These are phyloP conservation scores for Scomber japonicus DNA, from an alignment of 2,113 vertebrate genomes.

Conservation along the genomic window DNA sequence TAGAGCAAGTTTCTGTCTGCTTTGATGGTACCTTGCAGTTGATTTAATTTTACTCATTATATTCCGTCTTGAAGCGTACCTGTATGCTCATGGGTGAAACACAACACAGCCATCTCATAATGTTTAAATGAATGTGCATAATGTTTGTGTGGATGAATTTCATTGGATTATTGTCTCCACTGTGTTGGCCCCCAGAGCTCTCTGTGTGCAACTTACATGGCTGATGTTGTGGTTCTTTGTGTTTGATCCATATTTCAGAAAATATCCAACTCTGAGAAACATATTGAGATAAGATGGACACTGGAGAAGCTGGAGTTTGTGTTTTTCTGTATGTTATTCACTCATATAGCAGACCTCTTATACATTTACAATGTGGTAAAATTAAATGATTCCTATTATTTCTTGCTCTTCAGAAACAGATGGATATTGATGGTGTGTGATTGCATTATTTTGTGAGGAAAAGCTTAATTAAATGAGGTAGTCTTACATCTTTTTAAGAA, in stretches of 20 bases:
- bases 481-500: background rate
- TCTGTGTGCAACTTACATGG: slow-evolving; percentile 7
- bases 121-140: too few species aligned
- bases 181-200: slow-evolving; percentile 9
- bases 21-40: background rate
- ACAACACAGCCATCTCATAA: background rate
- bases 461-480: background rate
- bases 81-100: background rate
- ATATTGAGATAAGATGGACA: background rate
- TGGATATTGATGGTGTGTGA: background rate
- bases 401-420: slow-evolving; percentile 1
- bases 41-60: slow-evolving; percentile 9
- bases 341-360: too few species aligned
- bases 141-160: slow-evolving; percentile 4
- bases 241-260: background rate
- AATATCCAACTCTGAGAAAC: background rate
- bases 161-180: background rate
- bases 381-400: background rate
- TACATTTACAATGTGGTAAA: background rate
- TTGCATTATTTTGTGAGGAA: background rate
- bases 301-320: background rate
- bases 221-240: slow-evolving; percentile 21
- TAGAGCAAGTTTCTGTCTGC: background rate
- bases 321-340: background rate
- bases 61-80: background rate